Percentiles rank a stretch among this genome's conserved stretches.
These are phyloP conservation scores for Lysiphlebus fabarum DNA, from an alignment of 1,140 invertebrate species.

Conservation along the genomic window DNA sequence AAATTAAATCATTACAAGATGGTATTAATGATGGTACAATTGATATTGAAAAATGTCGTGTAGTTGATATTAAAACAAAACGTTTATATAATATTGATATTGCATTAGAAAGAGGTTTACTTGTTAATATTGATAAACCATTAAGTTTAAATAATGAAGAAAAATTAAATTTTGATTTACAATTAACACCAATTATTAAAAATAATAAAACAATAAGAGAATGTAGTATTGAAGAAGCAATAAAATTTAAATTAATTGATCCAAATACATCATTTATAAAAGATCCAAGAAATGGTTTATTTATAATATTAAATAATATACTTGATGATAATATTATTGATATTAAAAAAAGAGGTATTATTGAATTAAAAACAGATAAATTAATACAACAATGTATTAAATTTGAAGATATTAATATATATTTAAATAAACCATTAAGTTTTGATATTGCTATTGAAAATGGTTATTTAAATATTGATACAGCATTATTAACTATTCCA, in stretches of 20 bases:
- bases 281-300: constrained; percentile 72
- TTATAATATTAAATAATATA: constrained; percentile 68
- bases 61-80: constrained; percentile 75
- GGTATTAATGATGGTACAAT: constrained; percentile 80
- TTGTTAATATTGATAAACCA: constrained; percentile 71
- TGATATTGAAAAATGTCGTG: constrained; percentile 70
- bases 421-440: constrained; percentile 66
- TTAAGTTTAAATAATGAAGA: constrained; percentile 51
- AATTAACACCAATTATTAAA: constrained; percentile 44
- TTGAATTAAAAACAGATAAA: constrained; percentile 66
- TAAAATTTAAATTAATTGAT: constrained; percentile 73
- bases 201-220: constrained; percentile 58
- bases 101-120: constrained; percentile 69
- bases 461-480: constrained; percentile 66
- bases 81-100: constrained; percentile 69
- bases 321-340: constrained; percentile 71
- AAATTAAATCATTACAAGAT: constrained; percentile 67
- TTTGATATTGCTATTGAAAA: constrained; percentile 76
- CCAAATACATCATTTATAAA: constrained; percentile 72
- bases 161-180: constrained; percentile 42
- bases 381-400: constrained; percentile 62
- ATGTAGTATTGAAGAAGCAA: constrained; percentile 75
- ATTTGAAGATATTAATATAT: constrained; percentile 73
- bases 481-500: constrained; percentile 76
- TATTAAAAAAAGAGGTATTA: constrained; percentile 61